Evolutionary conservation across 2,888 invertebrate species (phyloP), one percentile per base, ranked within the genome.

Genomic region (Microctonus hyperodae): DNA sequence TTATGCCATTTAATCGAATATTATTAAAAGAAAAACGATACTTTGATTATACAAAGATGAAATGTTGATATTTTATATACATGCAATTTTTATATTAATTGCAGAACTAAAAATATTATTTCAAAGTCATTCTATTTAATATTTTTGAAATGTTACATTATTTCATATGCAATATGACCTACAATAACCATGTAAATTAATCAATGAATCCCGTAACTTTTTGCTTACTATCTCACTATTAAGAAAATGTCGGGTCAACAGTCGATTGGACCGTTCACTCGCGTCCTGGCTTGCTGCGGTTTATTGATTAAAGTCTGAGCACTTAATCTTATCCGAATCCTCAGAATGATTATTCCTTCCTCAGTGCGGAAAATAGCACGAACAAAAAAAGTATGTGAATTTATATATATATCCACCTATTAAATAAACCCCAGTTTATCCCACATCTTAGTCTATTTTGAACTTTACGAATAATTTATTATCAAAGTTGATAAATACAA

Each of bases 131-230:
- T n/a, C n/a, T n/a, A n/a, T n/a, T n/a, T n/a, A n/a, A n/a, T n/a
- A n/a, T n/a, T n/a, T n/a, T n/a, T n/a, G n/a, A n/a, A n/a, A n/a
- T n/a, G n/a, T n/a, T n/a, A n/a, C n/a, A n/a, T n/a, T n/a, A n/a
- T n/a, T n/a, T n/a, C n/a, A n/a, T 37, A n/a, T n/a, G 5, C 4
- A 37, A 37, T 37, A 6, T 37, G 5, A n/a, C n/a, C 13, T 37
- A 11, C 37, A 37, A 37, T 37, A n/a, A 63, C 40, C 28, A 64
- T 11, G 58, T 23, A 23, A 22, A 35, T 22, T 64, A 68, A 70
- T 70, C 60, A 72, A 70, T 68, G 65, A 31, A 60, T 48, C 37
- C 61, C 22, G n/a, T 33, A 28, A 57, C 57, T 48, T 53, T 56
- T 64, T 48, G 33, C 23, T 56, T 64, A 25, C 37, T 33, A n/a